phyloP scores from a whole-genome alignment of 2,113 vertebrate species.

The Bombycilla garrulus region DNA sequence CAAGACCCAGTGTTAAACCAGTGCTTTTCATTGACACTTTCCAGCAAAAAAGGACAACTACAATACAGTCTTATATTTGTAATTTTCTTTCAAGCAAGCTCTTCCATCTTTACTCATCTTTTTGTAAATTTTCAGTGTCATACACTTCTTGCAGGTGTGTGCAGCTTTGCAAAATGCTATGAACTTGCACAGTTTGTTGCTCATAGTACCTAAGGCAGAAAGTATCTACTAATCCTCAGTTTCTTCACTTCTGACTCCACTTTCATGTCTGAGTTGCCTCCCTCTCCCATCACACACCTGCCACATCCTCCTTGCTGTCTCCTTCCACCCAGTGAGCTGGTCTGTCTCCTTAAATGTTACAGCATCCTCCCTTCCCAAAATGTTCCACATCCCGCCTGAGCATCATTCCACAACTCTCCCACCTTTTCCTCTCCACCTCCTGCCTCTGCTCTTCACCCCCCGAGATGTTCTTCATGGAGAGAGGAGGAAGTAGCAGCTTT shows the following conservation, averaged over 20 bases:
- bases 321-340: not conserved
- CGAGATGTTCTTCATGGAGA: fast-evolving
- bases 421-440: not conserved
- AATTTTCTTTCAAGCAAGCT: not conserved
- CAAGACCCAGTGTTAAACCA: not conserved
- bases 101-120: not conserved
- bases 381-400: not conserved
- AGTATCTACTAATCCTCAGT: not conserved
- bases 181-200: not conserved
- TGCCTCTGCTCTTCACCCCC: not conserved
- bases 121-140: not conserved
- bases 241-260: not conserved
- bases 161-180: not conserved
- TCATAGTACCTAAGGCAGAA: not conserved
- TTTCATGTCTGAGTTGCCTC: not conserved
- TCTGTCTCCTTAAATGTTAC: not conserved
- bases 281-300: not conserved
- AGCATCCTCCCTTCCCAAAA: not conserved
- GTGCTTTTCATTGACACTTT: not conserved
- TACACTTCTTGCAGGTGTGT: not conserved
- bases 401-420: not conserved
- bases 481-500: not conserved
- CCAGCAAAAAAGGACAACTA: not conserved
- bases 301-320: not conserved
- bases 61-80: not conserved